Conservation (phyloP, 2,888 invertebrate species). For the Selenia dentaria region DNA sequence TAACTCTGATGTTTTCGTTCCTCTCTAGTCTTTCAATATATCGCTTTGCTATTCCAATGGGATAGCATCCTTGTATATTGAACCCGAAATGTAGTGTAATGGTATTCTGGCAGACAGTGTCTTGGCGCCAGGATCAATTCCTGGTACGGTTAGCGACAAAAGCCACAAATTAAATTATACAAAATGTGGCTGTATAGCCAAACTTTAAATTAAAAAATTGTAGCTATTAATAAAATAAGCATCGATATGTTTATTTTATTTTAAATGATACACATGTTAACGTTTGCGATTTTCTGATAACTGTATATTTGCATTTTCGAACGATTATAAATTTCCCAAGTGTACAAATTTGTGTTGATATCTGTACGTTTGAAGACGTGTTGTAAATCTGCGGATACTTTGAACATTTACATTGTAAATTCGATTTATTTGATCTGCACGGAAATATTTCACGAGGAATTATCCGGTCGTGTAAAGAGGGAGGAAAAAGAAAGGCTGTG, state of each 20-base stretch:
- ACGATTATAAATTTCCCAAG: no score
- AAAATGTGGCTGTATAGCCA: no score
- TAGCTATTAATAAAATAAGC: no score
- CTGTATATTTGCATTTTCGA: no score
- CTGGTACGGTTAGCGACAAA: not conserved
- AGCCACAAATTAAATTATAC: no score
- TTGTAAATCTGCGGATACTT: slow-evolving; percentile 21
- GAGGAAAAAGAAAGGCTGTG: slow-evolving; percentile 4
- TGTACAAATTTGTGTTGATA: no score
- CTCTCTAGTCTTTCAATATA: not conserved
- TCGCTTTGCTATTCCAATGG: not conserved
- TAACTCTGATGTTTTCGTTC: no score
- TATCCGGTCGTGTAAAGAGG: slow-evolving; percentile 1
- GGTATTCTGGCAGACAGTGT: slow-evolving; percentile 11
- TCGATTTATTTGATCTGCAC: slow-evolving; percentile 14
- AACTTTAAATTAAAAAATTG: no score
- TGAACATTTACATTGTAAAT: slow-evolving; percentile 26
- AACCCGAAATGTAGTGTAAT: slow-evolving; percentile 14
- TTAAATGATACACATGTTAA: no score
- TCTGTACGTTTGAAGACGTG: slow-evolving; percentile 2
- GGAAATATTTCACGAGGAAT: slow-evolving; percentile 11
- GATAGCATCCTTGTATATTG: not conserved
- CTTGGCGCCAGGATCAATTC: slow-evolving; percentile 23
- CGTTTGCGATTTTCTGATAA: no score
- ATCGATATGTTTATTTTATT: no score